These are phyloP conservation scores for Plebejus anna DNA, from an alignment of 2,888 invertebrate species.

Conservation along the genomic window DNA sequence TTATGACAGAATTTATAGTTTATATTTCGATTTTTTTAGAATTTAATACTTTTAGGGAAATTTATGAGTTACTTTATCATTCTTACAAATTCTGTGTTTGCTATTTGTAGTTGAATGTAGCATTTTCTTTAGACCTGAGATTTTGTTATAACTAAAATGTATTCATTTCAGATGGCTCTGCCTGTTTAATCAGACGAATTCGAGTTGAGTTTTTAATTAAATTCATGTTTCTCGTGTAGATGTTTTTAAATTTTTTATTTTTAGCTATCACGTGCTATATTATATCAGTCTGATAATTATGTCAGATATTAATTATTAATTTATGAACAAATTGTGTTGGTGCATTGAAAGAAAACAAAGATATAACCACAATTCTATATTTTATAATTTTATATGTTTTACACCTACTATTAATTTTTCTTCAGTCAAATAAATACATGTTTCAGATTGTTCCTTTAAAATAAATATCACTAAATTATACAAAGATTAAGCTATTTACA, in stretches of 20 bases:
- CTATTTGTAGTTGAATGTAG: not conserved
- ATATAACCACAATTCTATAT: slow-evolving; percentile 52
- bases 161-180: not conserved
- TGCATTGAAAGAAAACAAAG: slow-evolving; percentile 51
- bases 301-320: not conserved
- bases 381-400: slow-evolving; percentile 60
- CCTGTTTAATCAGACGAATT: not conserved
- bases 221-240: not conserved
- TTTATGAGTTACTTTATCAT: not conserved
- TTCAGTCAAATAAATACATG: slow-evolving; percentile 80
- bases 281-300: not conserved
- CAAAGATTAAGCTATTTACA: slow-evolving; percentile 78
- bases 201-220: not conserved
- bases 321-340: slow-evolving; percentile 27
- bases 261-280: not conserved
- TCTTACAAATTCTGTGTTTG: not conserved
- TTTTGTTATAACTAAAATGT: not conserved
- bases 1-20: slow-evolving; percentile 5
- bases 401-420: slow-evolving; percentile 69
- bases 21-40: not conserved
- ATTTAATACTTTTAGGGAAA: not conserved
- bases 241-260: not conserved
- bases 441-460: slow-evolving; percentile 53
- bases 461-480: slow-evolving; percentile 79
- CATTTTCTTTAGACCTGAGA: not conserved